A percentile compares a stretch with the other conserved stretches of the same genome.
phyloP scores from a whole-genome alignment of 92 coral and sea anemone species.

The Hydrozoanthus gracilis region DNA sequence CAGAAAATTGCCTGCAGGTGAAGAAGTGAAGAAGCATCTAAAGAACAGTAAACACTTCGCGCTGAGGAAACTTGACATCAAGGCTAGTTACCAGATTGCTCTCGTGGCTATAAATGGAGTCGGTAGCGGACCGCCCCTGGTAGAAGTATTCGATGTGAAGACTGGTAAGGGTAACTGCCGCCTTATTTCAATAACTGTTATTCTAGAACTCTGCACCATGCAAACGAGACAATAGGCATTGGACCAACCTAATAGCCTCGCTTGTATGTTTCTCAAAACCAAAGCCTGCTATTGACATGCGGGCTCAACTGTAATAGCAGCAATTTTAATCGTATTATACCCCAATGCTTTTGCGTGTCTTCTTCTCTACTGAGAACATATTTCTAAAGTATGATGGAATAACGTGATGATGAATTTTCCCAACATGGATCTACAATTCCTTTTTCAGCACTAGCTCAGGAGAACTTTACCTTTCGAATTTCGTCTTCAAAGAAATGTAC shows the following conservation, averaged over 20 bases:
- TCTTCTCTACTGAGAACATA: no score
- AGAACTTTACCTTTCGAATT: no score
- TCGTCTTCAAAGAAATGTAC: no score
- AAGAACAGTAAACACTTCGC: constrained; percentile 59
- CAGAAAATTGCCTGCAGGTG: constrained; percentile 48
- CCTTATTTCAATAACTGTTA: neutral
- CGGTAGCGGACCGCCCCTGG: constrained; percentile 90
- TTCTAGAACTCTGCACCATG: neutral
- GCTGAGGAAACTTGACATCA: constrained; percentile 65
- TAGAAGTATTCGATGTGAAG: constrained; percentile 81
- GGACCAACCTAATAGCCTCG: neutral
- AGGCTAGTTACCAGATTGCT: constrained; percentile 80
- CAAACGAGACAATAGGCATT: neutral
- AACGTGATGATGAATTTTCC: no score
- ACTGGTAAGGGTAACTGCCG: constrained; percentile 64
- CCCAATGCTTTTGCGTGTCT: no score
- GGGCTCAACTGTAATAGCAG: no score
- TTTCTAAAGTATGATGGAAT: no score
- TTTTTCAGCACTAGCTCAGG: no score
- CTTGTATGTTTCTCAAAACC: no score
- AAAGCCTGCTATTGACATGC: no score
- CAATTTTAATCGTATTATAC: no score
- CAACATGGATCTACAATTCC: no score
- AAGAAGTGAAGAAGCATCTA: constrained; percentile 21
- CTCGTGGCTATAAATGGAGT: constrained; percentile 85